These are phyloP conservation scores for Hippocampus comes DNA, from an alignment of 2,113 vertebrate species.

Conservation along the genomic window DNA sequence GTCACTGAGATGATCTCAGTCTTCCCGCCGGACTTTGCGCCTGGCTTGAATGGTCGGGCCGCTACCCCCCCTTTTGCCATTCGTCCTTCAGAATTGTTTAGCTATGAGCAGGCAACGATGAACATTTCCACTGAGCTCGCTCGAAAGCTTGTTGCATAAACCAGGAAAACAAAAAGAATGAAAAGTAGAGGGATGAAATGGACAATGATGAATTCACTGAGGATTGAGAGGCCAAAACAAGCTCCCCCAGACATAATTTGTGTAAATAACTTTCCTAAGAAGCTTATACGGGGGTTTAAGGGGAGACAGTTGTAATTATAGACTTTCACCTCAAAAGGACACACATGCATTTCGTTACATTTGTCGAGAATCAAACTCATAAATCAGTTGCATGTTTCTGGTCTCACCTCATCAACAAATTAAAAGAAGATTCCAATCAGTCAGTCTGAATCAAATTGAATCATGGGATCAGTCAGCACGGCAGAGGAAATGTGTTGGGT, in stretches of 20 bases:
- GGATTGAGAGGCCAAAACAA: constrained; percentile 30
- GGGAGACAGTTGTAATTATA: constrained; percentile 29
- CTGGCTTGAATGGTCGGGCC: constrained; percentile 23
- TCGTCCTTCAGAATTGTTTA: constrained; percentile 50
- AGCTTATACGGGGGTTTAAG: constrained; percentile 38
- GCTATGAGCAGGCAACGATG: constrained; percentile 29
- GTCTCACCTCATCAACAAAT: constrained; percentile 62
- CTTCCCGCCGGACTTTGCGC: constrained; percentile 45
- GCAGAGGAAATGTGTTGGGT: constrained; percentile 68
- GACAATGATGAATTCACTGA: constrained; percentile 25
- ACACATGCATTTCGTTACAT: constrained; percentile 5
- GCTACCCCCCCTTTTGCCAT: constrained; percentile 20
- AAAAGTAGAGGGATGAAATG: constrained; percentile 5
- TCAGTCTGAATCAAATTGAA: constrained; percentile 69
- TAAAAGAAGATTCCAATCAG: constrained; percentile 68
- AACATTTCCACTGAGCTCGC: constrained; percentile 20
- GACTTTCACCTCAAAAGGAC: constrained; percentile 2
- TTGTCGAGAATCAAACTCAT: constrained; percentile 18
- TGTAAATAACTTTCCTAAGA: constrained; percentile 35
- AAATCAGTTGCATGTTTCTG: constrained; percentile 50
- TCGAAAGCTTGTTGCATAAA: constrained; percentile 30
- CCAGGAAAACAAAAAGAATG: constrained; percentile 24
- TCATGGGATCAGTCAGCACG: constrained; percentile 69
- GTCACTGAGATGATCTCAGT: constrained; percentile 60
- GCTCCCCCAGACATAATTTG: constrained; percentile 12